phyloP scores from a whole-genome alignment of 1,140 invertebrate genomes.

The Littorina saxatilis region DNA sequence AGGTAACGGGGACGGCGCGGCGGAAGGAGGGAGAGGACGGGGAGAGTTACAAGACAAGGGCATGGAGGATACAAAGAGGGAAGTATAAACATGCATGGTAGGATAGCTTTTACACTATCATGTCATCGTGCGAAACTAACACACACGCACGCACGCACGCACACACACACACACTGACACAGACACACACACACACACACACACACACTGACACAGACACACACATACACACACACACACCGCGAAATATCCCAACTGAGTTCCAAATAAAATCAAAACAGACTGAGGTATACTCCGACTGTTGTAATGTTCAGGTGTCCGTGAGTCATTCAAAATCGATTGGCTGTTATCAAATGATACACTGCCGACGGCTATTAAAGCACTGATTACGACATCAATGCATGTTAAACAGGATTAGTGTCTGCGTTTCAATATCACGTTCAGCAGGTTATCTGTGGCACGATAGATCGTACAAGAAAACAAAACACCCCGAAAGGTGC shows the following conservation, averaged over 20 bases:
- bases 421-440: no score
- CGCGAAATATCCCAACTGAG: no score
- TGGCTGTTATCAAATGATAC: background rate
- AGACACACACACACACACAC: slow-evolving; percentile 21
- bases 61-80: background rate
- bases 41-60: no score
- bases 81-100: background rate
- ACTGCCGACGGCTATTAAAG: background rate
- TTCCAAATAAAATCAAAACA: background rate
- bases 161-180: slow-evolving; percentile 19
- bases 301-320: background rate
- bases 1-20: no score
- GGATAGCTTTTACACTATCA: no score
- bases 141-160: slow-evolving; percentile 16
- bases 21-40: no score
- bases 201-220: slow-evolving; percentile 17
- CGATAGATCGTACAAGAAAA: no score
- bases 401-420: background rate
- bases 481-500: no score
- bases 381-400: background rate
- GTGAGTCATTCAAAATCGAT: background rate
- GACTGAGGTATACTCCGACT: background rate
- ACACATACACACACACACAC: slow-evolving; percentile 12
- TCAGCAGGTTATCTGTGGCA: no score
- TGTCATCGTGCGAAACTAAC: no score